Conservation (phyloP, 2,888 invertebrate genomes). For the Sarcophaga caerulescens region DNA sequence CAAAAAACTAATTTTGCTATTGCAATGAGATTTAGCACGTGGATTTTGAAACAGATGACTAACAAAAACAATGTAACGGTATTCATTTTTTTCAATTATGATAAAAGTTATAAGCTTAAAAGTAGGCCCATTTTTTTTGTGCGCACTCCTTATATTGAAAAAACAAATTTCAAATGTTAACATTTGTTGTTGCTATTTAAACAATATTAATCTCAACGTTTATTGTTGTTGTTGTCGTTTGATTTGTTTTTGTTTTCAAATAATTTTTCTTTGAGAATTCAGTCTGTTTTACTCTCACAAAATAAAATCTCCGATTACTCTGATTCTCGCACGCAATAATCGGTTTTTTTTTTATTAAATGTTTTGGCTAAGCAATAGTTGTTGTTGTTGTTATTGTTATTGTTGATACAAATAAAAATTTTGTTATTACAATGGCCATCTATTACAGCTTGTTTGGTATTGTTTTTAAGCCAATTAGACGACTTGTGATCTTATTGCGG, state of each 20-base stretch:
- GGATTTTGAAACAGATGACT: too few relatives aligned
- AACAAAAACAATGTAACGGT: too few relatives aligned
- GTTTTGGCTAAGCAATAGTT: background rate
- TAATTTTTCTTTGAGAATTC: background rate
- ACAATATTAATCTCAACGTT: too few relatives aligned
- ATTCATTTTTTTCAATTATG: too few relatives aligned
- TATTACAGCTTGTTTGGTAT: conserved; percentile 21
- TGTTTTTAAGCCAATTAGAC: conserved; percentile 6
- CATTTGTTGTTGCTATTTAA: too few relatives aligned
- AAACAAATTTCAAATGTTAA: too few relatives aligned
- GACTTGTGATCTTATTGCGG: conserved; percentile 19
- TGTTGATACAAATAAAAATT: background rate
- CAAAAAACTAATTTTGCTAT: too few relatives aligned
- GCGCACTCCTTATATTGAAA: conserved; percentile 53
- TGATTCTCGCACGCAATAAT: background rate
- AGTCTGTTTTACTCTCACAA: background rate
- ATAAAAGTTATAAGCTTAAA: too few relatives aligned
- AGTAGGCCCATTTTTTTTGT: too few relatives aligned
- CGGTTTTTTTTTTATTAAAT: too few relatives aligned
- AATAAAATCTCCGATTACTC: background rate
- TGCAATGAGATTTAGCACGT: too few relatives aligned
- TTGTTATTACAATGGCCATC: background rate
- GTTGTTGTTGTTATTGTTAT: background rate
- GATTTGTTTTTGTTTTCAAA: background rate
- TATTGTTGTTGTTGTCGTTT: conserved; percentile 36